Evolutionary conservation across 1,140 invertebrate genomes (phyloP), one percentile per base, ranked within the genome.

Genomic region (Eupristina koningsbergeri): DNA sequence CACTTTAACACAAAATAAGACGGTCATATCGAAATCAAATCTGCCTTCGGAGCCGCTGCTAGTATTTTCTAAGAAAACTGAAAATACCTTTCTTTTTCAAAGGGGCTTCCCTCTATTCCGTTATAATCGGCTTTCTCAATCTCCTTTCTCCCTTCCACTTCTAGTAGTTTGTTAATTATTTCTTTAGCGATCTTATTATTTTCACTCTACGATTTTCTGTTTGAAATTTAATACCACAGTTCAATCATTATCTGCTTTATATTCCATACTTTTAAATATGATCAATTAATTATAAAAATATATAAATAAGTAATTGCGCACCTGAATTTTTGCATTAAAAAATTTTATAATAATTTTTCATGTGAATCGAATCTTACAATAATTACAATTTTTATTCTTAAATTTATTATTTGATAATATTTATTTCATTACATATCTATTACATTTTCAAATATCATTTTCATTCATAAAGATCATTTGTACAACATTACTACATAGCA

Each of bases 121-220:
- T 69, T 50, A 69, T 80, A 69, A 71, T 80, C 64, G 64, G 45
- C 64, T 80, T 80, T 71, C 29, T 61, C 47, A 77, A 58, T n/a
- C 53, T 39, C n/a, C 1, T 77, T 61, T 39, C 34, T 3, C 17
- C 53, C 22, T 39, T 11, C 13, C 39, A 31, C 0, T 8, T 75
- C 17, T 75, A 9, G 15, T 5, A 22, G 3, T 75, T 34, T 29
- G 15, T 53, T 75, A 75, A 75, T 75, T 75, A 75, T 75, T 75
- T 31, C 22, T 31, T 75, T 75, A 15, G 45, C 22, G 36, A 71
- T 71, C 36, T 71, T 71, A 71, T 69, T 61, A n/a, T 64, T 64
- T 71, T n/a, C n/a, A 36, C 64, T 36, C 19, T 69, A 69, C 39
- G n/a, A 29, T 34, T 15, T 15, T 69, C 29, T 39, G 19, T 31